Evolutionary conservation across 2,888 invertebrate genomes (phyloP).

Genomic region (Amblyteles armatorius): DNA sequence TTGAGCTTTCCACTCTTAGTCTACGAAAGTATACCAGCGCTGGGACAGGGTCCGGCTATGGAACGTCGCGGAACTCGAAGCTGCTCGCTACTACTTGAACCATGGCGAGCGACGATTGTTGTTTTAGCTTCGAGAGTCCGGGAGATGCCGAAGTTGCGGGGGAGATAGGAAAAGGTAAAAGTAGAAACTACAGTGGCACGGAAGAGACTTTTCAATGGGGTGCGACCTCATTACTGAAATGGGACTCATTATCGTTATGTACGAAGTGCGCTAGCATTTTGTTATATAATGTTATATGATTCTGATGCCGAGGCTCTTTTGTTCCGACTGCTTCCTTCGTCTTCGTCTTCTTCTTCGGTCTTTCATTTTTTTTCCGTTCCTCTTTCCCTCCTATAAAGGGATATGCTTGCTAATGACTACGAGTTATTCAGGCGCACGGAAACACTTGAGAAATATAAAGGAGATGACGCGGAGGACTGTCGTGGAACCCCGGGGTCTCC

Average conservation of each 20-base stretch:
- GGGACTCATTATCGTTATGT: conserved; percentile 82
- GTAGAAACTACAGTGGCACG: conserved; percentile 11
- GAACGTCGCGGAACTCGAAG: conserved; percentile 49
- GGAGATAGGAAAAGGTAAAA: conserved; percentile 37
- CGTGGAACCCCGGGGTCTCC: conserved; percentile 17
- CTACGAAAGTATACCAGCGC: conserved; percentile 27
- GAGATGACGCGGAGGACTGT: conserved; percentile 44
- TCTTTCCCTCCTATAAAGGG: conserved; percentile 57
- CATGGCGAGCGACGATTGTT: conserved; percentile 64
- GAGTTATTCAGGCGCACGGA: conserved; percentile 80
- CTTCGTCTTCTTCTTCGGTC: conserved; percentile 16
- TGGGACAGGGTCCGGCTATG: conserved; percentile 36
- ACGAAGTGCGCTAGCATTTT: conserved; percentile 76
- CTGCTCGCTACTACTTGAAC: background rate
- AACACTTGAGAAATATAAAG: conserved; percentile 67
- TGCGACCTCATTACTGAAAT: conserved; percentile 83
- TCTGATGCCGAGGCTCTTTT: conserved; percentile 49
- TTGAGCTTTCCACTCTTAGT: conserved; percentile 35
- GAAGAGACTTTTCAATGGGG: conserved; percentile 76
- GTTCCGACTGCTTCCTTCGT: conserved; percentile 40
- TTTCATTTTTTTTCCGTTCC: conserved; percentile 27
- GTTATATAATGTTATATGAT: conserved; percentile 66
- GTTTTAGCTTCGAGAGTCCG: conserved; percentile 61
- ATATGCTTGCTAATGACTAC: conserved; percentile 77
- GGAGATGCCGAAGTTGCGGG: conserved; percentile 29